Conservation (phyloP, 2,113 vertebrate genomes). For the Trinectes maculatus region DNA sequence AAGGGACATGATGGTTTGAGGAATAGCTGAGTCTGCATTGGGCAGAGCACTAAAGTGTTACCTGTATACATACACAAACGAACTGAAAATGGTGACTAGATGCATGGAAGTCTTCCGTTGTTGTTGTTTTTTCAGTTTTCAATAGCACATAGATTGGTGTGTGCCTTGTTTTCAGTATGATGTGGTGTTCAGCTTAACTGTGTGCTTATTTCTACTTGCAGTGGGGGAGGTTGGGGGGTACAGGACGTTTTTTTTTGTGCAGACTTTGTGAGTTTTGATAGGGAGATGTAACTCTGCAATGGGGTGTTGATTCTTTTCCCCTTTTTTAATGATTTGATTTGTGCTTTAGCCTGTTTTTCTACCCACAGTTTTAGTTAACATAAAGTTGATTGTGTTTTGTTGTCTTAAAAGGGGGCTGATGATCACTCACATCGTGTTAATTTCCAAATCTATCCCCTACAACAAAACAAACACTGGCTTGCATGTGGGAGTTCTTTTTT, state of each 20-base stretch:
- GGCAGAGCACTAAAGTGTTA: conserved; percentile 91
- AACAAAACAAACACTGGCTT: conserved; percentile 86
- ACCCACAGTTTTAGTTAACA: conserved; percentile 72
- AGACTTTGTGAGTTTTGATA: conserved; percentile 68
- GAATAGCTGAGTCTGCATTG: conserved; percentile 98
- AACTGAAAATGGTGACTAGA: conserved; percentile 98
- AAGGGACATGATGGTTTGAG: conserved; percentile 89
- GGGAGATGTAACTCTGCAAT: conserved; percentile 89
- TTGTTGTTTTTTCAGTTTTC: conserved; percentile 67
- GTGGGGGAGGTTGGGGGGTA: conserved; percentile 85
- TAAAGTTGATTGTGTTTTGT: conserved; percentile 73
- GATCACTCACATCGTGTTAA: conserved; percentile 83
- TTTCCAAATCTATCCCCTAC: conserved; percentile 79
- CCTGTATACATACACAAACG: conserved; percentile 94
- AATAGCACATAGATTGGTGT: conserved; percentile 79
- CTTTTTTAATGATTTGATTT: conserved; percentile 81
- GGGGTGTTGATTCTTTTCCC: conserved; percentile 85
- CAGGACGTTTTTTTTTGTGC: conserved; percentile 81
- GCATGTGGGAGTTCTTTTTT: conserved; percentile 87
- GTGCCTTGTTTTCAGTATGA: conserved; percentile 93
- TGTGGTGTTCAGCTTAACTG: conserved; percentile 99
- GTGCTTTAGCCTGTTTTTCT: conserved; percentile 86
- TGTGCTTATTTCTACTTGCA: conserved; percentile 95
- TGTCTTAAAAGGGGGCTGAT: conserved; percentile 88
- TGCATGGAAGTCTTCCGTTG: conserved; percentile 92